These are phyloP conservation scores for Pelecanus crispus DNA, from an alignment of 2,113 vertebrate species.

Conservation along the genomic window DNA sequence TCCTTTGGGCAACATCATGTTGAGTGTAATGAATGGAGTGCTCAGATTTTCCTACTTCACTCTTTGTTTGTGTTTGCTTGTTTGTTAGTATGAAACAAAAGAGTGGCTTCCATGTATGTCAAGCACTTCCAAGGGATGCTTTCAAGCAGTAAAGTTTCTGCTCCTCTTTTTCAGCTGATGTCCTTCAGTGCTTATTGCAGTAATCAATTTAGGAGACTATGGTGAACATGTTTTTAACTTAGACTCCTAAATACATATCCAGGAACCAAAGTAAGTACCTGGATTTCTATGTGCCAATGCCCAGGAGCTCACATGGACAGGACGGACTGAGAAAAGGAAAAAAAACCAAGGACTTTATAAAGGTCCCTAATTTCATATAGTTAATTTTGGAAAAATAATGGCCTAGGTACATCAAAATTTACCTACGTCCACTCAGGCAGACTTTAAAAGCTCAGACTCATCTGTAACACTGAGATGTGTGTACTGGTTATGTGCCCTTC, in stretches of 20 bases:
- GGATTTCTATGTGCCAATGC: not conserved
- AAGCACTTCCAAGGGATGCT: not conserved
- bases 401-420: not conserved
- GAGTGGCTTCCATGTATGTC: not conserved
- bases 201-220: not conserved
- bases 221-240: not conserved
- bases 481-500: not conserved
- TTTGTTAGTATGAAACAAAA: not conserved
- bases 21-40: not conserved
- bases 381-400: not conserved
- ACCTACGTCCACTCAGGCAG: not conserved
- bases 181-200: not conserved
- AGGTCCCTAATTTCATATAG: not conserved
- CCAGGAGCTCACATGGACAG: not conserved
- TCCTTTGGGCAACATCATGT: fast-evolving
- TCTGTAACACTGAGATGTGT: not conserved
- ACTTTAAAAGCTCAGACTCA: not conserved
- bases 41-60: not conserved
- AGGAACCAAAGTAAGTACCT: not conserved
- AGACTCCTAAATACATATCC: not conserved
- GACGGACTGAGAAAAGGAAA: not conserved
- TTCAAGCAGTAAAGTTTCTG: not conserved
- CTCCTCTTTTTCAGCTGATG: not conserved
- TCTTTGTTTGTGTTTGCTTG: not conserved
- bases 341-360: not conserved